These are phyloP conservation scores for Holacanthus passer DNA, from an alignment of 2,113 vertebrate genomes.

Conservation along the genomic window DNA sequence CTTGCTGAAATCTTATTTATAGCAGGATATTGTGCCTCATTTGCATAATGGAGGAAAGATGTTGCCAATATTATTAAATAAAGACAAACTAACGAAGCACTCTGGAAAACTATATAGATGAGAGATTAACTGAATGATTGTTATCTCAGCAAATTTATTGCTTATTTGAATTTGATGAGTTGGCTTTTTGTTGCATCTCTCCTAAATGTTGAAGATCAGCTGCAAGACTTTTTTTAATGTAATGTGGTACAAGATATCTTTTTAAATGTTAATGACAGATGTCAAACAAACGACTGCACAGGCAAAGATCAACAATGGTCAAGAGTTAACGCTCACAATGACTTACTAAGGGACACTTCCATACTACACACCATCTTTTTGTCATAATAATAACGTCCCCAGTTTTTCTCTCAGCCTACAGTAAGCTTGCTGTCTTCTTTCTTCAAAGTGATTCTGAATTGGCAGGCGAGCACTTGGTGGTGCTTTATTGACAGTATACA, in stretches of 20 bases:
- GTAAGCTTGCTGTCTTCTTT: background rate
- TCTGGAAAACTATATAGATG: background rate
- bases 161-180: too few species aligned
- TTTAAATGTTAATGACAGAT: background rate
- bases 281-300: background rate
- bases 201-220: background rate
- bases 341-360: background rate
- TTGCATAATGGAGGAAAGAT: background rate
- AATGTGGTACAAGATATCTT: background rate
- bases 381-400: background rate
- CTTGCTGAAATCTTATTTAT: background rate
- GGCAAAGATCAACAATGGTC: background rate
- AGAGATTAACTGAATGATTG: background rate
- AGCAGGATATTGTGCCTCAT: background rate
- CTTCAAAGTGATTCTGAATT: background rate
- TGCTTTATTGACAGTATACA: background rate
- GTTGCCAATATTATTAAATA: background rate
- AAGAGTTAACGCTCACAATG: background rate
- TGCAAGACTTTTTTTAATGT: background rate
- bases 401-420: background rate
- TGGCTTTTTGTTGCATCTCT: background rate
- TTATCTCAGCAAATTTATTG: background rate
- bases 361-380: background rate
- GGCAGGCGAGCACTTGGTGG: background rate
- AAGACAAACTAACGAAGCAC: background rate